phyloP scores from a whole-genome alignment of 2,113 vertebrate genomes.

The Thunnus thynnus region DNA sequence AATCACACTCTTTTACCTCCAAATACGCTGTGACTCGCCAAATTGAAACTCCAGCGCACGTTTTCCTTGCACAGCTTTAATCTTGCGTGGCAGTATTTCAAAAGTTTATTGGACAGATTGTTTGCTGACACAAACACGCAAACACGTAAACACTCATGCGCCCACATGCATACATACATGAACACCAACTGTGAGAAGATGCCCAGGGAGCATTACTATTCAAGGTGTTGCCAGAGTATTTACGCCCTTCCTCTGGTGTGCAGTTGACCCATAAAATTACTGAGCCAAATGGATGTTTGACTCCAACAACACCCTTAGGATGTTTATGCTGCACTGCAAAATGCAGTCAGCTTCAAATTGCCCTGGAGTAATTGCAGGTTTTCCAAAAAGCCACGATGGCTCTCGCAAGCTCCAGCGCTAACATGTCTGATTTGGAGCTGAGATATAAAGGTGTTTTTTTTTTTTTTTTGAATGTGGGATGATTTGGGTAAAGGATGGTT shows the following conservation, averaged over 20 bases:
- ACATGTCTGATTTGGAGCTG: constrained; percentile 44
- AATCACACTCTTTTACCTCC: background rate
- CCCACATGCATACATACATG: constrained; percentile 7
- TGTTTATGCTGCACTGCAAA: constrained; percentile 57
- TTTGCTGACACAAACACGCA: background rate
- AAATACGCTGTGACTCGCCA: constrained; percentile 30
- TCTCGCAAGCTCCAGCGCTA: constrained; percentile 23
- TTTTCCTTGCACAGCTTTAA: constrained; percentile 7
- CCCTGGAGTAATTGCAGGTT: constrained; percentile 49
- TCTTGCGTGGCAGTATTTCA: constrained; percentile 27
- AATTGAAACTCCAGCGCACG: background rate
- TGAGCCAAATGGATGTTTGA: constrained; percentile 74
- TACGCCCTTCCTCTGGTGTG: constrained; percentile 53
- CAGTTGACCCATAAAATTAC: constrained; percentile 71
- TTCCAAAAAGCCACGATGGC: constrained; percentile 20
- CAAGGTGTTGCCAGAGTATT: constrained; percentile 63
- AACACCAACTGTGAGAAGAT: background rate
- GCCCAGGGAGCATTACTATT: constrained; percentile 44
- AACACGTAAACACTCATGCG: background rate
- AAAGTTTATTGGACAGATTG: constrained; percentile 14
- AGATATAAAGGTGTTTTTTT: constrained; percentile 47
- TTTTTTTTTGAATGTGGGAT: constrained; percentile 45
- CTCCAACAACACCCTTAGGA: constrained; percentile 69
- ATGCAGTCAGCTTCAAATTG: constrained; percentile 38
- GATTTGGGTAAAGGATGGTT: constrained; percentile 45